These are phyloP conservation scores for Heliconius charithonia DNA, from an alignment of 2,888 invertebrate species.

Conservation along the genomic window DNA sequence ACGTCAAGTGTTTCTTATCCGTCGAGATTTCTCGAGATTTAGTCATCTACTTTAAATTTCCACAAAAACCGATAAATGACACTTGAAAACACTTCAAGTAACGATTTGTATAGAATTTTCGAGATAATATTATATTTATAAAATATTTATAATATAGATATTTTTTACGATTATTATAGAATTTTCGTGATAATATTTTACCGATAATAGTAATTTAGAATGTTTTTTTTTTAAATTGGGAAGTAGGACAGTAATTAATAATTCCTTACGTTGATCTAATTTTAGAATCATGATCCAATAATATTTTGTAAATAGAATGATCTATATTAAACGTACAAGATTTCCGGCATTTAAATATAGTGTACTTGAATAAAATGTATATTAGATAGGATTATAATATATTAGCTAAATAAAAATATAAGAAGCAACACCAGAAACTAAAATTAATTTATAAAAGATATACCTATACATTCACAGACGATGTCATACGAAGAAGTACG, in stretches of 20 bases:
- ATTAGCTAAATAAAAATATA: too few species aligned
- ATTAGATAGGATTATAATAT: too few species aligned
- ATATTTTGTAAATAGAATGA: too few species aligned
- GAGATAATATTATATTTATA: too few species aligned
- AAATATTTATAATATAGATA: too few species aligned
- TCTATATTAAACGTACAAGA: too few species aligned
- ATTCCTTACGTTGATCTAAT: neutral
- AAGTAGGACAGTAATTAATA: neutral
- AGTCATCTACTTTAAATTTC: conserved; percentile 31
- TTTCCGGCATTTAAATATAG: too few species aligned
- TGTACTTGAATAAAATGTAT: too few species aligned
- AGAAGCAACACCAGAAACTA: too few species aligned
- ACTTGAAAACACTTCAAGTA: conserved; percentile 23
- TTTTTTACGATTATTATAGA: neutral
- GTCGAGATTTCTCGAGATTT: conserved; percentile 24
- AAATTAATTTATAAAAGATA: neutral
- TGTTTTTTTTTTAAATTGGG: neutral
- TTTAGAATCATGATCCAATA: too few species aligned
- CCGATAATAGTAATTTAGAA: neutral
- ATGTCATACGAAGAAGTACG: conserved; percentile 15
- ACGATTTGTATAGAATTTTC: conserved; percentile 1
- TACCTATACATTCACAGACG: neutral
- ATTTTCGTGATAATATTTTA: conserved; percentile 7
- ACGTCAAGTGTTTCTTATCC: conserved; percentile 36
- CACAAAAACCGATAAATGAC: conserved; percentile 24